Conservation (phyloP, 2,888 invertebrate genomes). For the Stenodera caucasica region DNA sequence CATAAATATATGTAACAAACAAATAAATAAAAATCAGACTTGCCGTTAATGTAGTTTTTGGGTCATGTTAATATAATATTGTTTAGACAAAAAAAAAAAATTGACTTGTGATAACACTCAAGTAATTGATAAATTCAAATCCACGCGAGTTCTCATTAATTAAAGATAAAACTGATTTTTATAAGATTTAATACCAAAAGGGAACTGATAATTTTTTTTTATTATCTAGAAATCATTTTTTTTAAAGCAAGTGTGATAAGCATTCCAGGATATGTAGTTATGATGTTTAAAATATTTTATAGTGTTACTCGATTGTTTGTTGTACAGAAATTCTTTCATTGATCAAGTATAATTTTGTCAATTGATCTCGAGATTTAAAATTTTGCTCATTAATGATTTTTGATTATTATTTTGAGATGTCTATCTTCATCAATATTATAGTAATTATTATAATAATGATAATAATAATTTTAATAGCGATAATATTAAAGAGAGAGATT, state of each 20-base stretch:
- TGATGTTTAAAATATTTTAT: too few species aligned
- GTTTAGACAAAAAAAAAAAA: constrained; percentile 9
- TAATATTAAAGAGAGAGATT: not conserved
- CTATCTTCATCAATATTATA: not conserved
- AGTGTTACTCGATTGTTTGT: too few species aligned
- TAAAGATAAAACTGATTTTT: constrained; percentile 3
- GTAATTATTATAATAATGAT: not conserved
- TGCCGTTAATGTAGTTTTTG: not conserved
- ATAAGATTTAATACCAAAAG: not conserved
- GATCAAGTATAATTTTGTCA: not conserved
- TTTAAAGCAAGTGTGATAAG: not conserved
- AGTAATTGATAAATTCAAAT: constrained; percentile 9
- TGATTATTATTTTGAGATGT: not conserved
- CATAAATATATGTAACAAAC: not conserved
- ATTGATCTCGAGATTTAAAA: not conserved
- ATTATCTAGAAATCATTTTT: not conserved
- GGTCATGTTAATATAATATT: constrained; percentile 7
- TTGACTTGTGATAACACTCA: constrained; percentile 7
- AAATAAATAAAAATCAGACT: not conserved
- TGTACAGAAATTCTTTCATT: not conserved
- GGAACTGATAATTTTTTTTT: not conserved
- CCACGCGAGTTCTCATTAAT: constrained; percentile 8
- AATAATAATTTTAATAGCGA: not conserved
- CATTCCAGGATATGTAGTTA: not conserved
- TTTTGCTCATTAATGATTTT: not conserved